Conservation (phyloP, 1,140 invertebrate species). For the Platorchestia sp. region DNA sequence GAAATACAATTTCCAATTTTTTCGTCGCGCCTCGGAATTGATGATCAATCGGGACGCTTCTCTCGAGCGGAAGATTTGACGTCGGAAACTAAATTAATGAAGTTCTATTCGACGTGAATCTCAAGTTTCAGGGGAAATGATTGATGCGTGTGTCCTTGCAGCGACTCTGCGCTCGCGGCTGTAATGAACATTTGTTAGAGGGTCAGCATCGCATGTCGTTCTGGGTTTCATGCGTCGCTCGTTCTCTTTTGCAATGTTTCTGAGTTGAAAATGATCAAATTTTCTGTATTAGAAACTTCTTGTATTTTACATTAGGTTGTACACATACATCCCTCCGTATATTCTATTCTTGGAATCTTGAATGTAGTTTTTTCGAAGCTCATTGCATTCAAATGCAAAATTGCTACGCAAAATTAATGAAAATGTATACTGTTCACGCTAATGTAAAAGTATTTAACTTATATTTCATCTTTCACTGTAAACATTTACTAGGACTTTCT, state of each 20-base stretch:
- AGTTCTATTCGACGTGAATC: neutral
- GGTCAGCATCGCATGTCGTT: neutral
- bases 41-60: neutral
- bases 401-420: neutral
- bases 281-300: neutral
- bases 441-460: too few species aligned
- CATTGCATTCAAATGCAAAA: neutral
- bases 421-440: neutral
- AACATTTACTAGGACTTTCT: too few species aligned
- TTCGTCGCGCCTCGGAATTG: neutral
- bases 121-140: neutral
- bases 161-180: neutral
- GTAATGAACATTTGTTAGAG: neutral
- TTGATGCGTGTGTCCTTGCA: neutral
- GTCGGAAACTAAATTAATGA: neutral
- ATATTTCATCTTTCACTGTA: too few species aligned
- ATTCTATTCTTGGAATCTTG: neutral
- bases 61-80: neutral
- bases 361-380: neutral
- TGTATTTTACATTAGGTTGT: neutral
- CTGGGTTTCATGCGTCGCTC: neutral
- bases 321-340: neutral
- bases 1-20: neutral
- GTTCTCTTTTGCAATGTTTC: neutral
- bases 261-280: neutral